A percentile compares a stretch with the other conserved stretches of the same genome.
These are phyloP conservation scores for Platanista minor DNA, from an alignment of 2,113 vertebrate species.

Conservation along the genomic window DNA sequence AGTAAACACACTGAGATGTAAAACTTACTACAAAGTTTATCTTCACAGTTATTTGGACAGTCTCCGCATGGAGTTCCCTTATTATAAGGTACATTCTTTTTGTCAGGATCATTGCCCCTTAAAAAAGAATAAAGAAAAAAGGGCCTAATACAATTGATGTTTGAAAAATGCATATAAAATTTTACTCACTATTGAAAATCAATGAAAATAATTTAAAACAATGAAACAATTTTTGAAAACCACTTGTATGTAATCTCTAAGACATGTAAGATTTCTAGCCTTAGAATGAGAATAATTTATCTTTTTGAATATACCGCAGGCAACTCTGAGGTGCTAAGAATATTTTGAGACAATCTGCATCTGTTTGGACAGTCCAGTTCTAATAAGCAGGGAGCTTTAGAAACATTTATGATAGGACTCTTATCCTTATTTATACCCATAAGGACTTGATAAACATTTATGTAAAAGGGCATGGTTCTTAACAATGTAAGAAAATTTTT, in stretches of 20 bases:
- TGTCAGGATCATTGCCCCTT: constrained; percentile 74
- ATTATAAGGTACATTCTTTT: constrained; percentile 67
- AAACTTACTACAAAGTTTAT: constrained; percentile 82
- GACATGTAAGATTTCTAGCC: neutral
- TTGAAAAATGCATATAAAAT: neutral
- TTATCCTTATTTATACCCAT: neutral
- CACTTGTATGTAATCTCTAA: neutral
- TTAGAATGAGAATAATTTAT: neutral
- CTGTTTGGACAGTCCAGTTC: neutral
- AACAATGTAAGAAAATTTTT: neutral
- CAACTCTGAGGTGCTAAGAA: neutral
- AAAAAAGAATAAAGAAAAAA: neutral
- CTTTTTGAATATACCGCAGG: neutral
- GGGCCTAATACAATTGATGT: neutral
- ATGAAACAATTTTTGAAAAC: neutral
- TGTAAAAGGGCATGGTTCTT: neutral
- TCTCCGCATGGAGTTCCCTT: constrained; percentile 64
- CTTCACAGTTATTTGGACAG: constrained; percentile 75
- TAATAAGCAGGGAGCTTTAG: neutral
- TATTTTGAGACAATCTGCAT: neutral
- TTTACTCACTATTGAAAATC: neutral
- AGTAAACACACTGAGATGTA: neutral
- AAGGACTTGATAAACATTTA: neutral
- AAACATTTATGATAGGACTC: neutral
- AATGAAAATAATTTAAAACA: neutral